Evolutionary conservation across 2,797 vertebrate genomes (phyloP).

Genomic region (Odontamblyopus rebecca): DNA sequence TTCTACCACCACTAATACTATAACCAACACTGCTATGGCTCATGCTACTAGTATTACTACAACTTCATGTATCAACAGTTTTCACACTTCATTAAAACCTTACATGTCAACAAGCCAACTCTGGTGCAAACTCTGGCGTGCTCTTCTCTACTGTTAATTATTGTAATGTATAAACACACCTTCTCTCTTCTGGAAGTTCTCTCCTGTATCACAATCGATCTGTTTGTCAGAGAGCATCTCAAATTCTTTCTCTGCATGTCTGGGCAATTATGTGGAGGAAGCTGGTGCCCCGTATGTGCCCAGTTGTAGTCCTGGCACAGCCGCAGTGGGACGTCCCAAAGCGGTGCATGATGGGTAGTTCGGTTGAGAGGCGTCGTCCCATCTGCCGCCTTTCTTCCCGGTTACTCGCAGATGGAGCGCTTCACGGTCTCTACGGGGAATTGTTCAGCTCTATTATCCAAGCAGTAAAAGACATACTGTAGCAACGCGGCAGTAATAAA

Average conservation of each 20-base stretch:
- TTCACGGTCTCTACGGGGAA: conserved; percentile 29
- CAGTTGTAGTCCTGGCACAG: conserved; percentile 49
- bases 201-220: conserved; percentile 2
- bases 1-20: no score
- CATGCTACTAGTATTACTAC: no score
- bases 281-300: conserved; percentile 16
- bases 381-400: conserved; percentile 55
- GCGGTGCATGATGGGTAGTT: conserved; percentile 39
- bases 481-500: conserved; percentile 41
- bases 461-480: conserved; percentile 23
- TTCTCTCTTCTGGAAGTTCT: conserved; percentile 38
- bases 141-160: conserved; percentile 35
- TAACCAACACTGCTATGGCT: no score
- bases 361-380: conserved; percentile 34
- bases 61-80: no score
- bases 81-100: no score
- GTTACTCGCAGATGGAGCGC: conserved; percentile 43
- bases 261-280: background rate
- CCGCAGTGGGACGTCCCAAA: conserved; percentile 20
- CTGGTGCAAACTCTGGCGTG: background rate
- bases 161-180: conserved; percentile 40
- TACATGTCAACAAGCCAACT: background rate
- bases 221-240: conserved; percentile 31
- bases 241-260: conserved; percentile 40
- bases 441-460: conserved; percentile 26